Conservation (phyloP, 2,797 vertebrate genomes). For the Lutjanus argentimaculatus region DNA sequence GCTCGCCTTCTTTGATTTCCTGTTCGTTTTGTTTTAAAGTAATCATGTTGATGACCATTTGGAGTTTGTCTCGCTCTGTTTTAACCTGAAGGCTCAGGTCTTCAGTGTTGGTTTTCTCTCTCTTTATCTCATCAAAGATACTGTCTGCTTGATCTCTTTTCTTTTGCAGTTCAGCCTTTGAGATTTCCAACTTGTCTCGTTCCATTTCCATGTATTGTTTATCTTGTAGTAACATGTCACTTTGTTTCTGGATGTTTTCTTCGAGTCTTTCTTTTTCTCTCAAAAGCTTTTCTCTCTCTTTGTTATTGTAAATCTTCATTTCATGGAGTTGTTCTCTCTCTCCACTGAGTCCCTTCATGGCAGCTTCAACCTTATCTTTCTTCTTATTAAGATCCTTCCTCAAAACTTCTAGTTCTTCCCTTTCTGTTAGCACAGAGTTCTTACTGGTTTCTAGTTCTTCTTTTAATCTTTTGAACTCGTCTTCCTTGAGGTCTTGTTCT, state of each 20-base stretch:
- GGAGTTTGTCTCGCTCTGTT: neutral
- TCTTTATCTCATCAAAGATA: neutral
- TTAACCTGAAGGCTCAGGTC: neutral
- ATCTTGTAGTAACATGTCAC: neutral
- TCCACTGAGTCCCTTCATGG: neutral
- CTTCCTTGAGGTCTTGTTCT: neutral
- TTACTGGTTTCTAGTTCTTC: too few relatives aligned
- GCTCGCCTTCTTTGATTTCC: neutral
- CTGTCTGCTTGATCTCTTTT: neutral
- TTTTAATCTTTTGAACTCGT: neutral
- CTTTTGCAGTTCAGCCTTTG: slow-evolving; percentile 1
- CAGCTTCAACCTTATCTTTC: too few relatives aligned
- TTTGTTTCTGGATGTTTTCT: neutral
- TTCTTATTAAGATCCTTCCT: too few relatives aligned
- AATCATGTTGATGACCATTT: neutral
- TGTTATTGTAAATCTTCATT: neutral
- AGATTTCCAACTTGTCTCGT: slow-evolving; percentile 2
- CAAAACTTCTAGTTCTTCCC: neutral
- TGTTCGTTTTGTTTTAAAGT: neutral
- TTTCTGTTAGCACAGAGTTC: neutral
- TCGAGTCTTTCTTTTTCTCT: neutral
- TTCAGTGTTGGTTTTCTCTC: slow-evolving; percentile 1
- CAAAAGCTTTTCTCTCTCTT: neutral
- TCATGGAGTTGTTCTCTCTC: slow-evolving; percentile 18
- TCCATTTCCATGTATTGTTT: neutral